Base-by-base conservation (phyloP, 2,113 vertebrate species). In the Cyanocitta stelleri region DNA sequence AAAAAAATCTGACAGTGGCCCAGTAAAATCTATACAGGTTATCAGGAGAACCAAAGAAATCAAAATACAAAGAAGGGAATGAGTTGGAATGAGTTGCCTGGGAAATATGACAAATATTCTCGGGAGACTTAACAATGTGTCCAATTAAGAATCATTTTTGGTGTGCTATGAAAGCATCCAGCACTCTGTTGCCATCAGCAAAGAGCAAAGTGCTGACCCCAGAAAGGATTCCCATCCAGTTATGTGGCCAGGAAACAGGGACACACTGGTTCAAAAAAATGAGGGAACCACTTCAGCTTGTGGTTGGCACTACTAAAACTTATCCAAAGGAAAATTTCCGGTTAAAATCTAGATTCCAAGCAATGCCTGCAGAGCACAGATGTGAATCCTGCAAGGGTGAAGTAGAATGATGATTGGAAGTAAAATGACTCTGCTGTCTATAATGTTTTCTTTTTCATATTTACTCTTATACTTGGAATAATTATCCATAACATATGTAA, bases 401-500 rank as follows among this genome's bases (percentile, higher is more conserved):
- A n/a, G 62, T 44, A 43, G 20, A 80, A 43, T 55, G 22, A 21
- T 32, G 14, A 4, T 1, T 84, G 39, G 52, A 72, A 6, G 33
- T 79, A 56, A 54, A 95, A 68, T 16, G 30, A 30, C 35, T 77
- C 27, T 64, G 27, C 35, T 21, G 5, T 86, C 46, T 87, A 63
- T 58, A 55, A 20, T 39, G 41, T 48, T 93, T 71, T 55, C 27
- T 88, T 91, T 86, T 85, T 16, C 21, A 46, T 54, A 39, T 37
- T 44, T 29, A 37, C 33, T 33, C 11, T 89, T 63, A 62, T 69
- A 39, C 73, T 96, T 54, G 54, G 54, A 72, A 81, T 95, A 95
- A 95, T 95, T 97, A 84, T 44, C 62, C 37, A 54, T 49, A 80
- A 89, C 63, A 61, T 90, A 96, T 85, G 85, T 44, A 97, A 97